Percentiles rank a stretch among this genome's conserved stretches.
Evolutionary conservation across 2,888 invertebrate genomes (phyloP).

Genomic region (Tuberolachnus salignus): DNA sequence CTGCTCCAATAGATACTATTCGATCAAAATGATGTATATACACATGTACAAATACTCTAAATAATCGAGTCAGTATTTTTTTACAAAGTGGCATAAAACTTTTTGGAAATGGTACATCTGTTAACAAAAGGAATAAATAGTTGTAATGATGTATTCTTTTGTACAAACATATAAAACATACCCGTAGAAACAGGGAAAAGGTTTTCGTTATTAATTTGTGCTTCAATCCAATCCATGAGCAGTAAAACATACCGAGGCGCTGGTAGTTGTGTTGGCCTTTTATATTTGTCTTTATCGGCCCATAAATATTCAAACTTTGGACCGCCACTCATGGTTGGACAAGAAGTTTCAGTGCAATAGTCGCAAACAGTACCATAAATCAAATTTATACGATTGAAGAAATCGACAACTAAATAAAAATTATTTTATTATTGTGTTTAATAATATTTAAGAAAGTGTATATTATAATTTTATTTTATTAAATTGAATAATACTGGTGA

Average conservation of each 20-base stretch:
- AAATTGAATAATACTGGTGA: too few relatives aligned
- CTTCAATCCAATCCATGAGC: conserved; percentile 91
- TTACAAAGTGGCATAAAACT: conserved; percentile 78
- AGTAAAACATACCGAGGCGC: conserved; percentile 82
- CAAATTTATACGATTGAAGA: conserved; percentile 90
- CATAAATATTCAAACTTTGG: conserved; percentile 88
- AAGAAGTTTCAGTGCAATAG: conserved; percentile 80
- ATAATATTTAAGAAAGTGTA: too few relatives aligned
- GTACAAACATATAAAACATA: conserved; percentile 60
- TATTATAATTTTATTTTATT: too few relatives aligned
- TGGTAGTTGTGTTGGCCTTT: conserved; percentile 79
- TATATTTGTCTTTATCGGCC: conserved; percentile 82
- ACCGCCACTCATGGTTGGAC: conserved; percentile 90
- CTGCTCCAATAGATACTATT: conserved; percentile 83
- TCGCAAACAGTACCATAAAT: conserved; percentile 89
- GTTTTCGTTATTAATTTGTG: conserved; percentile 85
- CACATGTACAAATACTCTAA: conserved; percentile 90
- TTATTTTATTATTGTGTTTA: too few relatives aligned
- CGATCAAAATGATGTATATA: conserved; percentile 94
- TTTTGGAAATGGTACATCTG: conserved; percentile 86
- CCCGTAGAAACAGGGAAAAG: conserved; percentile 83
- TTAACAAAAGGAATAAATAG: conserved; percentile 58
- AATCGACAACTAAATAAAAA: conserved; percentile 78
- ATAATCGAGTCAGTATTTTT: conserved; percentile 85
- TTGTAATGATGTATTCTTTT: not conserved